A percentile compares a stretch with the other conserved stretches of the same genome.
phyloP scores from a whole-genome alignment of 2,113 vertebrate genomes.

The Uria lomvia region DNA sequence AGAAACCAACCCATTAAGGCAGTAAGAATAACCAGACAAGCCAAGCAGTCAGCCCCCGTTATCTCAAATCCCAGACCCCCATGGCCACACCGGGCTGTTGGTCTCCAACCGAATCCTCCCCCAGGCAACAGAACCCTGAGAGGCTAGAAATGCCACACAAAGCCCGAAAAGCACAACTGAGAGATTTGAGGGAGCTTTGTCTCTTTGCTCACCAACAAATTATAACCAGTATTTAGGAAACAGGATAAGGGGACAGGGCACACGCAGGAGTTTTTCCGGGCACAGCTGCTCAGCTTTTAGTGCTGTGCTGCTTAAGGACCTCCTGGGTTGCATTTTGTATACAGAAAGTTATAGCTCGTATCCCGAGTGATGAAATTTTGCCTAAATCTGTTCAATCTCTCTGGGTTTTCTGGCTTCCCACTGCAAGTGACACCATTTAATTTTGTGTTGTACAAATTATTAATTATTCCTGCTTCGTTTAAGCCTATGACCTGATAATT shows the following conservation, averaged over 20 bases:
- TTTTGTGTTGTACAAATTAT: not conserved
- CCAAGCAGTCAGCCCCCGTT: fast-evolving
- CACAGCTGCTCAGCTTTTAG: not conserved
- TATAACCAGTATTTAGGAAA: not conserved
- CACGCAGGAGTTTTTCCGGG: not conserved
- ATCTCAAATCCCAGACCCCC: not conserved
- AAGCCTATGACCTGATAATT: not conserved
- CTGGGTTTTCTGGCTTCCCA: not conserved
- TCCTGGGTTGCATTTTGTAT: not conserved
- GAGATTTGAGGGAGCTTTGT: not conserved
- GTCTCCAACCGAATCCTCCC: not conserved
- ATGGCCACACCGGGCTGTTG: fast-evolving
- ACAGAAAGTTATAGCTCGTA: not conserved
- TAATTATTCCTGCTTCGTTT: not conserved
- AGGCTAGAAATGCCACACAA: fast-evolving
- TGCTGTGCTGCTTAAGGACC: not conserved
- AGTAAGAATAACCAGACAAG: not conserved
- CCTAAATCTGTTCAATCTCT: not conserved
- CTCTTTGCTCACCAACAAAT: not conserved
- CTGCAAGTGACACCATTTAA: not conserved
- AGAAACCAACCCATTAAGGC: not conserved
- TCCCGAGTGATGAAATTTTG: not conserved
- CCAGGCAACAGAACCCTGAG: fast-evolving
- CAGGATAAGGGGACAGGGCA: not conserved
- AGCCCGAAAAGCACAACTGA: fast-evolving